Conservation (phyloP, 2,888 invertebrate species). For the Macrosoma leucophasiata region DNA sequence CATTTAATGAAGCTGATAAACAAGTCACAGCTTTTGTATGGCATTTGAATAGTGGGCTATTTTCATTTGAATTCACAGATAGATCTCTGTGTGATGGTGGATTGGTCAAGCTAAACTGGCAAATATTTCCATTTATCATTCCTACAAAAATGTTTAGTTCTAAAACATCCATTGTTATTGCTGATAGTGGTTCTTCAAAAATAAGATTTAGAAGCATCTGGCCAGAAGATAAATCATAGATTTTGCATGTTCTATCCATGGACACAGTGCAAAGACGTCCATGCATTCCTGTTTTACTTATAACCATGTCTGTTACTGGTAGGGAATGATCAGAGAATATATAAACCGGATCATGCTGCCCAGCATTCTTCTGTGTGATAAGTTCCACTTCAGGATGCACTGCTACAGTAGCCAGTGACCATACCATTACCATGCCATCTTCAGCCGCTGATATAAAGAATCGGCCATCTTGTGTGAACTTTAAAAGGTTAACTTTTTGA, state of each 20-base stretch:
- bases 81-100: conserved; percentile 81
- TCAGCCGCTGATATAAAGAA: conserved; percentile 87
- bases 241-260: conserved; percentile 86
- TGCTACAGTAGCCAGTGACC: conserved; percentile 80
- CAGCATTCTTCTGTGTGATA: conserved; percentile 66
- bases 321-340: conserved; percentile 87
- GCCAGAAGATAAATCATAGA: conserved; percentile 85
- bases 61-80: conserved; percentile 74
- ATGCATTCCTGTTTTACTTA: conserved; percentile 82
- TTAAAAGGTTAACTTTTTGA: conserved; percentile 84
- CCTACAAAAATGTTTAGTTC: conserved; percentile 87
- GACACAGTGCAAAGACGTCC: conserved; percentile 86
- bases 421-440: conserved; percentile 89
- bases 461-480: conserved; percentile 85
- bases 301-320: conserved; percentile 85
- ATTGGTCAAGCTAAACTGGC: conserved; percentile 79
- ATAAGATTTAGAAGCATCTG: conserved; percentile 82
- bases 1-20: conserved; percentile 83
- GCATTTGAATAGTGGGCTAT: conserved; percentile 74
- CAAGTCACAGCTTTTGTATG: conserved; percentile 83
- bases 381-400: conserved; percentile 67
- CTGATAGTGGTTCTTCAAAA: conserved; percentile 81
- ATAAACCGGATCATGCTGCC: conserved; percentile 78
- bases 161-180: conserved; percentile 80
- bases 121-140: conserved; percentile 81